Conservation (phyloP, 2,888 invertebrate species). For the Tetragonisca angustula region DNA sequence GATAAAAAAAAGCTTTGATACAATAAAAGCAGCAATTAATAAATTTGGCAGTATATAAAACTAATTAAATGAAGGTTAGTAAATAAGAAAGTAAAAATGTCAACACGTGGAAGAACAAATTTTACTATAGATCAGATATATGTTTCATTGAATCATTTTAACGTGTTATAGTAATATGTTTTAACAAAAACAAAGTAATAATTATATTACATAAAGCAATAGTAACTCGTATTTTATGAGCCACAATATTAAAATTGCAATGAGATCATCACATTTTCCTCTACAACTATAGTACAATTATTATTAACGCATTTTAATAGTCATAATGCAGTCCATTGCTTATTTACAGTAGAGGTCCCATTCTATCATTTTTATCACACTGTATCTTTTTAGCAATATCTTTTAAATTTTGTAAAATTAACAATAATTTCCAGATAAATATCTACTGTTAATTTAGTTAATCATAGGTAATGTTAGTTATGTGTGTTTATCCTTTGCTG, state of each 20-base stretch:
- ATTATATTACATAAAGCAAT: conserved; percentile 41
- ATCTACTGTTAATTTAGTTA: conserved; percentile 21
- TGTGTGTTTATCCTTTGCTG: conserved; percentile 59
- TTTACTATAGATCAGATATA: conserved; percentile 11
- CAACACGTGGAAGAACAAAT: conserved; percentile 58
- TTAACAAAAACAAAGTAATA: conserved; percentile 49
- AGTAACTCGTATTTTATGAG: conserved; percentile 52
- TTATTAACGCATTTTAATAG: conserved; percentile 62
- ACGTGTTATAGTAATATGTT: conserved; percentile 20
- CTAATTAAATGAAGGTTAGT: conserved; percentile 69
- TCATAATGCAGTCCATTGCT: conserved; percentile 72
- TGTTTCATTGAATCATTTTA: conserved; percentile 17
- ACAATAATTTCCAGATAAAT: not conserved
- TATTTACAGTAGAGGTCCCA: conserved; percentile 73
- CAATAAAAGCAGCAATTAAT: conserved; percentile 72
- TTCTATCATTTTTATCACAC: conserved; percentile 48
- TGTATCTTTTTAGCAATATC: conserved; percentile 15
- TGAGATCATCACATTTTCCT: conserved; percentile 77
- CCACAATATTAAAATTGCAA: conserved; percentile 76
- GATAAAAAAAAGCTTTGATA: conserved; percentile 48
- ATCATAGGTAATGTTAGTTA: not conserved
- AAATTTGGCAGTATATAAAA: conserved; percentile 79
- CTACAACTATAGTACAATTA: conserved; percentile 74
- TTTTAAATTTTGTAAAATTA: conserved; percentile 9
- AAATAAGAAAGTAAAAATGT: conserved; percentile 50